Evolutionary conservation across 2,888 invertebrate genomes (phyloP).

Genomic region (Agelastica alni): DNA sequence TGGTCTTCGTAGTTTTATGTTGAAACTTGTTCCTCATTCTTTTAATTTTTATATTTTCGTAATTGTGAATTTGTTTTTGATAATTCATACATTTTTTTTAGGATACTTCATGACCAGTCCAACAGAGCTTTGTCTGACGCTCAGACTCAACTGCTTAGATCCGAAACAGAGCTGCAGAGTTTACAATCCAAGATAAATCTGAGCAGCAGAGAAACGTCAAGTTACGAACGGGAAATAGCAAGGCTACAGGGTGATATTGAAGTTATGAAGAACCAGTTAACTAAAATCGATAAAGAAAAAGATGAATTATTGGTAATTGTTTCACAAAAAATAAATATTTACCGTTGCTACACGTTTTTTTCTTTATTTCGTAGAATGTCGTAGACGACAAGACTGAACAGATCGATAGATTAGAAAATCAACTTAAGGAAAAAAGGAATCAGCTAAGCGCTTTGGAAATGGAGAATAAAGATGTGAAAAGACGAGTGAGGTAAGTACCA

Average conservation of each 20-base stretch:
- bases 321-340: constrained; percentile 11
- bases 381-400: constrained; percentile 75
- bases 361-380: constrained; percentile 61
- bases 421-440: constrained; percentile 64
- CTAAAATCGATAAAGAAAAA: constrained; percentile 72
- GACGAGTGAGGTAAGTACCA: constrained; percentile 60
- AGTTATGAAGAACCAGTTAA: constrained; percentile 65
- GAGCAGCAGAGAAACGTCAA: constrained; percentile 35
- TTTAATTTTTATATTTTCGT: not conserved
- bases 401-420: constrained; percentile 67
- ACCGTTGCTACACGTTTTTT: not conserved
- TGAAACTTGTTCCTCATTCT: too few relatives aligned
- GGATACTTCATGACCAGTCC: constrained; percentile 76
- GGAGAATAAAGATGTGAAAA: constrained; percentile 62
- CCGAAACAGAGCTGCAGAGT: constrained; percentile 67
- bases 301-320: constrained; percentile 65
- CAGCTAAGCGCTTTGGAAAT: constrained; percentile 62
- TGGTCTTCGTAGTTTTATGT: too few relatives aligned
- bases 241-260: constrained; percentile 67
- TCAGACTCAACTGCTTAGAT: constrained; percentile 67
- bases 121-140: constrained; percentile 72
- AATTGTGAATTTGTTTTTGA: not conserved
- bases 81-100: constrained; percentile 46
- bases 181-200: constrained; percentile 59
- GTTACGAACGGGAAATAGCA: constrained; percentile 64